These are phyloP conservation scores for Eubasilissa regina DNA, from an alignment of 1,140 invertebrate species.

Conservation along the genomic window DNA sequence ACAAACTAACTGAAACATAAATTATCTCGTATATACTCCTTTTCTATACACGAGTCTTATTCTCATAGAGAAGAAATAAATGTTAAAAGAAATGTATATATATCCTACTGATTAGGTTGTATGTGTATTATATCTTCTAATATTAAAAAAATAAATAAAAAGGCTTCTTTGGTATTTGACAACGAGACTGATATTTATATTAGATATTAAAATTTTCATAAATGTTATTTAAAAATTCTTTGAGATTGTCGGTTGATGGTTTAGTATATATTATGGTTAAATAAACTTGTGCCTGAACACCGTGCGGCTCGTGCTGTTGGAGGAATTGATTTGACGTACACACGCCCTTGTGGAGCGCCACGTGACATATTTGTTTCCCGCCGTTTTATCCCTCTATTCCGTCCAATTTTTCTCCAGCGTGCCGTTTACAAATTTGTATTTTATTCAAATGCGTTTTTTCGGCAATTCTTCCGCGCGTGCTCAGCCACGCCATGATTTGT, in stretches of 20 bases:
- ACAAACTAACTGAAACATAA: too few relatives aligned
- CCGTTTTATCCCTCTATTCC: constrained; percentile 18
- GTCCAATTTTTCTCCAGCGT: constrained; percentile 38
- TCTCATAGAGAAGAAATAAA: too few relatives aligned
- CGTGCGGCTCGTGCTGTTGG: not conserved
- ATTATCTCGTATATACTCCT: too few relatives aligned
- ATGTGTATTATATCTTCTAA: too few relatives aligned
- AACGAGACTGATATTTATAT: not conserved
- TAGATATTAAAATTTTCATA: not conserved
- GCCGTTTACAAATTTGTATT: constrained; percentile 49
- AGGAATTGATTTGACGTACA: constrained; percentile 27
- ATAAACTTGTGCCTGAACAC: not conserved
- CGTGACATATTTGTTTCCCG: constrained; percentile 42
- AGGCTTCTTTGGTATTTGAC: too few relatives aligned
- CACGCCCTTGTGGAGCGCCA: constrained; percentile 27
- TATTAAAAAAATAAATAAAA: too few relatives aligned
- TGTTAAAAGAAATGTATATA: too few relatives aligned
- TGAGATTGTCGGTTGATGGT: not conserved
- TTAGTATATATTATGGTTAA: too few relatives aligned
- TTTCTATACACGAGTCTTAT: too few relatives aligned
- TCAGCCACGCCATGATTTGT: constrained; percentile 4
- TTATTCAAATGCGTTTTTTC: constrained; percentile 51
- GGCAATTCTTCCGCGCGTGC: constrained; percentile 30
- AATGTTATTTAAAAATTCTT: not conserved
- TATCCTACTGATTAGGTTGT: too few relatives aligned